Conservation (phyloP, 1,140 invertebrate species). For the Drosophila lowei region DNA sequence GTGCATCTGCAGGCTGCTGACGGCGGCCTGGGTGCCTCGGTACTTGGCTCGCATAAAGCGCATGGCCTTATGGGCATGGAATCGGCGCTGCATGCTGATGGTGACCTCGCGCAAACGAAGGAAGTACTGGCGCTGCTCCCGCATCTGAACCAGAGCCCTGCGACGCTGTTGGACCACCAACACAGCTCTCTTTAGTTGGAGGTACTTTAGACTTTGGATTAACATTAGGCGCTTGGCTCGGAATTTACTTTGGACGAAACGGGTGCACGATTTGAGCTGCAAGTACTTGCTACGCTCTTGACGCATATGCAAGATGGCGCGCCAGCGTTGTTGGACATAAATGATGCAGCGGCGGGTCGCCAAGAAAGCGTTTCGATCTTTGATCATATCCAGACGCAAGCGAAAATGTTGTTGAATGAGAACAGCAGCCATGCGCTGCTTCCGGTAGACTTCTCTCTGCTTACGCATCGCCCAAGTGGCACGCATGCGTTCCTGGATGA, state of each 20-base stretch:
- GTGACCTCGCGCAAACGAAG: constrained; percentile 48
- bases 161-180: constrained; percentile 59
- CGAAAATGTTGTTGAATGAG: constrained; percentile 77
- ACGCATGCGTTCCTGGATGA: constrained; percentile 23
- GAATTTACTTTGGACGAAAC: constrained; percentile 31
- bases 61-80: constrained; percentile 81
- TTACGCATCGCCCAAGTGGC: constrained; percentile 32
- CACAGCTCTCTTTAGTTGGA: constrained; percentile 38
- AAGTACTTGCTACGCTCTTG: constrained; percentile 16
- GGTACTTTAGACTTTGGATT: constrained; percentile 34
- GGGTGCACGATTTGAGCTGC: constrained; percentile 7
- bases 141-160: constrained; percentile 52
- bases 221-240: constrained; percentile 44
- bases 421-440: constrained; percentile 10
- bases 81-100: constrained; percentile 83
- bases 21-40: constrained; percentile 61
- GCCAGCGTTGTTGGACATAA: constrained; percentile 54
- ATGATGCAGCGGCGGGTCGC: constrained; percentile 30
- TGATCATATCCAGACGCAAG: constrained; percentile 39
- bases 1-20: constrained; percentile 80
- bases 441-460: constrained; percentile 6
- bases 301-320: constrained; percentile 37
- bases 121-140: constrained; percentile 40
- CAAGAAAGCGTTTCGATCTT: constrained; percentile 52
- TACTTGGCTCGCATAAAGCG: constrained; percentile 69